These are phyloP conservation scores for Wiebesia pumilae DNA, from an alignment of 1,140 invertebrate genomes.

Conservation along the genomic window DNA sequence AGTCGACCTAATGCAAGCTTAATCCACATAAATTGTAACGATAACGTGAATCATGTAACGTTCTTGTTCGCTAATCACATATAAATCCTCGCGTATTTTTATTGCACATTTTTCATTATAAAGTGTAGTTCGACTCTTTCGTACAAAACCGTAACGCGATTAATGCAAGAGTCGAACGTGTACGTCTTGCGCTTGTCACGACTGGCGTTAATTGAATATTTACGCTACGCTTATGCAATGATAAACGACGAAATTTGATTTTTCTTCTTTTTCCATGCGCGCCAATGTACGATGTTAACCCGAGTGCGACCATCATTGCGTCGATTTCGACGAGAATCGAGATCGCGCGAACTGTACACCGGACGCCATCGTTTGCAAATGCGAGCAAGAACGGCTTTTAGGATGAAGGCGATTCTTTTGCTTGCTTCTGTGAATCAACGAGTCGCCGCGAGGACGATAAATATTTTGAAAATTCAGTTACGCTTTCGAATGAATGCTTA, in stretches of 20 bases:
- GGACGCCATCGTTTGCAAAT: too few relatives aligned
- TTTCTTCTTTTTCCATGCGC: not conserved
- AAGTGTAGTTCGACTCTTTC: not conserved
- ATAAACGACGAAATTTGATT: not conserved
- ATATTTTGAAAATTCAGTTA: too few relatives aligned
- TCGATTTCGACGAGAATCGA: not conserved
- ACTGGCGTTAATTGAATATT: not conserved
- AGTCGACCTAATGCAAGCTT: not conserved
- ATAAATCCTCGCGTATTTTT: not conserved
- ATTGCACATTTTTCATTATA: not conserved
- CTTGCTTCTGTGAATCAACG: too few relatives aligned
- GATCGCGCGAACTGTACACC: not conserved
- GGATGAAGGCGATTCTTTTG: too few relatives aligned
- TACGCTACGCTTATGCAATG: not conserved
- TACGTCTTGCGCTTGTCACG: not conserved
- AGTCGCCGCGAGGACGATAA: too few relatives aligned
- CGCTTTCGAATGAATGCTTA: not conserved
- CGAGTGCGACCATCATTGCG: not conserved
- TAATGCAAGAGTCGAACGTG: not conserved
- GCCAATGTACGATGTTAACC: not conserved
- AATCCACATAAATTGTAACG: not conserved
- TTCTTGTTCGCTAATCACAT: not conserved
- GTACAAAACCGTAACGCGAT: not conserved
- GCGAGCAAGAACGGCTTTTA: too few relatives aligned
- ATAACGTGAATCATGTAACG: slow-evolving; percentile 1